Percentiles rank a stretch among this genome's conserved stretches.
Conservation (phyloP, 2,797 vertebrate genomes). For the Pagetopsis macropterus region DNA sequence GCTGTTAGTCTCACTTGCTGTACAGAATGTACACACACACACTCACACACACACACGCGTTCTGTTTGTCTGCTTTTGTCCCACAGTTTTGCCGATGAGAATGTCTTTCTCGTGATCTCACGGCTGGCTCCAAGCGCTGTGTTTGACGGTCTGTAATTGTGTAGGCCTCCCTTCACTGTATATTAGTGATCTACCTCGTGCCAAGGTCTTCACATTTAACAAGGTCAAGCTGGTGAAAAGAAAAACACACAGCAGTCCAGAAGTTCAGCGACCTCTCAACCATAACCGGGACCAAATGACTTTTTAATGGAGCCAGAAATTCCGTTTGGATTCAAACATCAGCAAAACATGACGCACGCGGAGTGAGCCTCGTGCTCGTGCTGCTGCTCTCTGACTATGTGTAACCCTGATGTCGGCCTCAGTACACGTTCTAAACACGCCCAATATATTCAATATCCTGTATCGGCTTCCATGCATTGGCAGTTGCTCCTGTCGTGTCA, state of each 20-base stretch:
- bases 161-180: neutral
- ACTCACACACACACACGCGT: conserved; percentile 13
- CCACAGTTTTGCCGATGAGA: conserved; percentile 45
- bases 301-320: conserved; percentile 34
- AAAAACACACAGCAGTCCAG: conserved; percentile 24
- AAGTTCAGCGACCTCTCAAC: conserved; percentile 35
- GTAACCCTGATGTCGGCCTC: conserved; percentile 37
- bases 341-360: conserved; percentile 33
- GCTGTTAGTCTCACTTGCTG: conserved; percentile 21
- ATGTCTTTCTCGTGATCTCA: conserved; percentile 65
- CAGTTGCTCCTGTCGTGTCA: conserved; percentile 57
- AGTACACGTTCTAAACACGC: conserved; percentile 48
- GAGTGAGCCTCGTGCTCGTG: conserved; percentile 8
- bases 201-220: conserved; percentile 21
- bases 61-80: conserved; percentile 47
- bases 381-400: conserved; percentile 45
- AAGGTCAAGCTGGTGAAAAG: conserved; percentile 33
- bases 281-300: conserved; percentile 33
- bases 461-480: conserved; percentile 52
- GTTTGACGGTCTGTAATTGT: conserved; percentile 26
- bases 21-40: conserved; percentile 20
- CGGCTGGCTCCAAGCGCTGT: conserved; percentile 38
- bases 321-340: conserved; percentile 36
- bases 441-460: conserved; percentile 46
- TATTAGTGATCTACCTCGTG: neutral